Evolutionary conservation across 2,888 invertebrate species (phyloP).

Genomic region (Drosophila quinaria): DNA sequence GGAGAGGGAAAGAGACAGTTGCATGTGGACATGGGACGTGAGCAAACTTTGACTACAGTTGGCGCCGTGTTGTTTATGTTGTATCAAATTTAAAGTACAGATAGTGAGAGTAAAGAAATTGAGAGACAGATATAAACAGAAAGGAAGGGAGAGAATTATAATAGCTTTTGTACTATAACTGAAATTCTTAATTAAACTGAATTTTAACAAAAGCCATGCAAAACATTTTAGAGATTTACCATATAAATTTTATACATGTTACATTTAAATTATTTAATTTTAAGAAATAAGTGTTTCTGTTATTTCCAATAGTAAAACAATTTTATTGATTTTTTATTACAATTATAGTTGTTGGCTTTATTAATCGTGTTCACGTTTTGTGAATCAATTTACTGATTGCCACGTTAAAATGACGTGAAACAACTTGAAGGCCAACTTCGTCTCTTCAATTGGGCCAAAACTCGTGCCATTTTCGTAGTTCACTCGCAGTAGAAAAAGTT

Average conservation of each 20-base stretch:
- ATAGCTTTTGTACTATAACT: background rate
- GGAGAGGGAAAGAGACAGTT: constrained; percentile 4
- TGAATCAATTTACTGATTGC: constrained; percentile 46
- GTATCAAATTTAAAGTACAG: constrained; percentile 55
- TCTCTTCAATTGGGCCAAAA: constrained; percentile 31
- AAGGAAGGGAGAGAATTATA: background rate
- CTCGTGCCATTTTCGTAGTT: constrained; percentile 13
- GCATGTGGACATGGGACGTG: constrained; percentile 55
- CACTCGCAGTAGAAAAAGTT: constrained; percentile 30
- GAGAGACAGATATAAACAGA: background rate
- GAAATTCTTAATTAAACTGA: constrained; percentile 13
- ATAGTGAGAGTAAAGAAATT: background rate
- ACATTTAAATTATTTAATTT: background rate
- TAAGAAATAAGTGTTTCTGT: background rate
- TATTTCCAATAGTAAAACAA: background rate
- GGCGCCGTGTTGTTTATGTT: constrained; percentile 64
- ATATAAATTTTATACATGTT: background rate
- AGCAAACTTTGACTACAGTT: constrained; percentile 66
- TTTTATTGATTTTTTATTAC: background rate
- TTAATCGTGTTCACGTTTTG: constrained; percentile 31
- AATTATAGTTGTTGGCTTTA: constrained; percentile 7
- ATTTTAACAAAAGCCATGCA: background rate
- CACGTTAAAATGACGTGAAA: constrained; percentile 29
- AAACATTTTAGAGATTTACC: background rate
- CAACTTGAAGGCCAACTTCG: constrained; percentile 41